Percentiles rank a stretch among this genome's conserved stretches.
phyloP scores from a whole-genome alignment of 2,113 vertebrate genomes.

The Marmota monax region DNA sequence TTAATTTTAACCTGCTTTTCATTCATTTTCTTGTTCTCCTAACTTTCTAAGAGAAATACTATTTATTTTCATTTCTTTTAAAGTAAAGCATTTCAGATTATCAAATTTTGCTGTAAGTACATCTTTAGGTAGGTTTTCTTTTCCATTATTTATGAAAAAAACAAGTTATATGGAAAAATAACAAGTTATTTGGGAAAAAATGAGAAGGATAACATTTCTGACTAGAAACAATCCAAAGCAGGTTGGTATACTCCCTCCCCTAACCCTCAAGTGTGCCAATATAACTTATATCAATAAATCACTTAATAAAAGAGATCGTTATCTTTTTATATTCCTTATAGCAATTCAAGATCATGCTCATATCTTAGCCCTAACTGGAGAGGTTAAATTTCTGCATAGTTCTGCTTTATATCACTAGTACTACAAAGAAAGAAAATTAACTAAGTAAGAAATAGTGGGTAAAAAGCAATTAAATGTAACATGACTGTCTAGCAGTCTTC shows the following conservation, averaged over 20 bases:
- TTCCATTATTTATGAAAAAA: not conserved
- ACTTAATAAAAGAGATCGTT: not conserved
- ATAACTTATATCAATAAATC: not conserved
- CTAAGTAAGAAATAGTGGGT: not conserved
- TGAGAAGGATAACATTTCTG: not conserved
- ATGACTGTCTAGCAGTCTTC: not conserved
- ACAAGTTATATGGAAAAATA: conserved; percentile 13
- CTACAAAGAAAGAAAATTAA: not conserved
- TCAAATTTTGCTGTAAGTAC: conserved; percentile 13
- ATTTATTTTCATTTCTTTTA: conserved; percentile 18
- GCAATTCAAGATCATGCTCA: not conserved
- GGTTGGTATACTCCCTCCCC: not conserved
- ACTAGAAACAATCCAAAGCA: conserved; percentile 35
- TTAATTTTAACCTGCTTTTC: conserved; percentile 32
- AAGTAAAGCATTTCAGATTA: conserved; percentile 15
- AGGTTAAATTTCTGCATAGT: conserved; percentile 2
- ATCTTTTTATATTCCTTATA: conserved; percentile 41
- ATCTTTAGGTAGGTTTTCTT: not conserved
- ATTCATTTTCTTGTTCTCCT: conserved; percentile 34
- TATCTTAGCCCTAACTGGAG: not conserved
- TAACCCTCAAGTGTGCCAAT: not conserved
- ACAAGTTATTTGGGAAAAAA: conserved; percentile 23
- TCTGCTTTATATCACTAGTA: conserved; percentile 29
- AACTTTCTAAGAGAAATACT: not conserved
- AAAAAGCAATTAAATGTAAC: not conserved